Evolutionary conservation across 2,797 vertebrate species (phyloP).

Genomic region (Acanthornis magna): DNA sequence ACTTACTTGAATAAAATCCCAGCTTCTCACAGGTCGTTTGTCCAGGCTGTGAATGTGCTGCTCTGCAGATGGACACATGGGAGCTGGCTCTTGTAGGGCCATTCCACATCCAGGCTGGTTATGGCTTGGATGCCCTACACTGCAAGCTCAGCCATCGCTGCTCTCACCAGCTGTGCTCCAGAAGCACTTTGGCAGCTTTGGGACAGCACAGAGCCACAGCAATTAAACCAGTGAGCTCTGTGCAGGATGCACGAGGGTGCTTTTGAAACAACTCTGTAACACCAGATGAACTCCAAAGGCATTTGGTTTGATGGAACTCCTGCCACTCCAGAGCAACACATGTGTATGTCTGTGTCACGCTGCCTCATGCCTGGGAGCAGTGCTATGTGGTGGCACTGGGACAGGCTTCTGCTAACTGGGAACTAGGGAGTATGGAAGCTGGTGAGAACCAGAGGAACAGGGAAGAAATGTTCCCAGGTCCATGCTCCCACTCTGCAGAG

Average conservation of each 20-base stretch:
- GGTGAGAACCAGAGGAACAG: background rate
- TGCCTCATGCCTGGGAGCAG: background rate
- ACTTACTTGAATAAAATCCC: background rate
- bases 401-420: background rate
- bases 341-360: background rate
- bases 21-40: background rate
- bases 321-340: background rate
- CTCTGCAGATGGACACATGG: background rate
- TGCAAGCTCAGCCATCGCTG: background rate
- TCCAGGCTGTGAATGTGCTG: background rate
- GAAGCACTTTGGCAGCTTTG: background rate
- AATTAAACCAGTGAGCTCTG: background rate
- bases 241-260: fast-evolving
- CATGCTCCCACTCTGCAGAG: background rate
- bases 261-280: background rate
- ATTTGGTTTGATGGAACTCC: background rate
- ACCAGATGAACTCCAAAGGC: background rate
- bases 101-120: background rate
- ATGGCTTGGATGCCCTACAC: background rate
- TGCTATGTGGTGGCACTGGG: background rate
- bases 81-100: background rate
- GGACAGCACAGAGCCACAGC: background rate
- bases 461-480: background rate
- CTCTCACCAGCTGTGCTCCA: background rate
- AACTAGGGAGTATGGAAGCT: background rate